Conservation (phyloP, 1,140 invertebrate species). For the Heliothis subflexa region DNA sequence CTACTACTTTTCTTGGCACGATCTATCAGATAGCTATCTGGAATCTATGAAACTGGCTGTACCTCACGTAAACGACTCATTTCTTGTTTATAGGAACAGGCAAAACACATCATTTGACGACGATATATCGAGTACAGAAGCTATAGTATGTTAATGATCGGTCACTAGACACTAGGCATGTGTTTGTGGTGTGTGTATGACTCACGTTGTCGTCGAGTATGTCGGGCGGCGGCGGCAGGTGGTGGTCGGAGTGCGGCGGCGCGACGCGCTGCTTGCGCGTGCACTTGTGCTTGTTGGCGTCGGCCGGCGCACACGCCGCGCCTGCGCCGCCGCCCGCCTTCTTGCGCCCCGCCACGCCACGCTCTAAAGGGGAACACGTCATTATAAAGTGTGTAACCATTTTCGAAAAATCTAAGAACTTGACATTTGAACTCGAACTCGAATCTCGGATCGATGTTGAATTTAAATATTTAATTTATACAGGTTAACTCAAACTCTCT, state of each 20-base stretch:
- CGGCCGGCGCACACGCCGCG: slow-evolving; percentile 49
- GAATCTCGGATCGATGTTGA: no score
- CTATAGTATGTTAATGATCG: no score
- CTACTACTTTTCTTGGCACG: no score
- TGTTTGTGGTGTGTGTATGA: slow-evolving; percentile 14
- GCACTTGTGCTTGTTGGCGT: slow-evolving; percentile 73
- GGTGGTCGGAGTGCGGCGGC: slow-evolving; percentile 78
- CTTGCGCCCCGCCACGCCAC: slow-evolving; percentile 56
- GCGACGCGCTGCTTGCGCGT: slow-evolving; percentile 75
- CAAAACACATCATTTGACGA: no score
- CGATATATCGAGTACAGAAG: no score
- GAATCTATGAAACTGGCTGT: no score
- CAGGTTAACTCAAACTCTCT: no score
- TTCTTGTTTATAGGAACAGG: no score
- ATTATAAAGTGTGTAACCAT: no score
- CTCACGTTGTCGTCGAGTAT: slow-evolving; percentile 78
- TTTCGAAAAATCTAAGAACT: background rate
- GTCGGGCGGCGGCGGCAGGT: slow-evolving; percentile 82
- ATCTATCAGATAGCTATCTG: no score
- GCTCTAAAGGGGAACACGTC: background rate
- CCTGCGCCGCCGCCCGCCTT: slow-evolving; percentile 50
- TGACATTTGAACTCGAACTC: background rate
- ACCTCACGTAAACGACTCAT: no score
- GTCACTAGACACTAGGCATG: background rate
- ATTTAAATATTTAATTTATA: no score